Conservation (phyloP, 1,140 invertebrate species). For the Armadillidium nasatum region DNA sequence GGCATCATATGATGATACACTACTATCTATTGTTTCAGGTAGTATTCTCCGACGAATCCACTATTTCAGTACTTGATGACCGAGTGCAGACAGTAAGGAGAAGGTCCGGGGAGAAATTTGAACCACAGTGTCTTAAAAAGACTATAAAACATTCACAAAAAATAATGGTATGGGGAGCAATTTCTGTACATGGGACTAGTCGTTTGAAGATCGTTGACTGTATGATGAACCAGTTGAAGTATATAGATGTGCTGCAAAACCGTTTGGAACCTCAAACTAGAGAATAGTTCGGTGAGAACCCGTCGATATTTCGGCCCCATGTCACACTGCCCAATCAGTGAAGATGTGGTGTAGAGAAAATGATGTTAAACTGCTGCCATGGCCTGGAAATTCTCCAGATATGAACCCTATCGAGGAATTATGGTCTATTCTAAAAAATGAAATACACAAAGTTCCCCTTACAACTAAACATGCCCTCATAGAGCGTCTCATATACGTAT, state of each 20-base stretch:
- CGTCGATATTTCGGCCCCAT: background rate
- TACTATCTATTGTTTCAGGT: no score
- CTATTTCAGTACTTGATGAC: background rate
- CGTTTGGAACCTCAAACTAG: background rate
- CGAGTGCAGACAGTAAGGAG: background rate
- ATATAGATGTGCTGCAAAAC: constrained; percentile 12
- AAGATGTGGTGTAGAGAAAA: no score
- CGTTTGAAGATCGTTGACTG: background rate
- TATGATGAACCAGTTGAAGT: background rate
- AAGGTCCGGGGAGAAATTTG: background rate
- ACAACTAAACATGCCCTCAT: background rate
- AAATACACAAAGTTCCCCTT: background rate
- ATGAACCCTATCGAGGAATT: background rate
- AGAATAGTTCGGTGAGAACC: background rate
- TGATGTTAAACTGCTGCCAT: no score
- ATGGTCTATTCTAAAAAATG: background rate
- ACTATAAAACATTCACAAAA: background rate
- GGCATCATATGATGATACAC: no score
- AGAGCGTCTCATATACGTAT: constrained; percentile 16
- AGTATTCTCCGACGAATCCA: no score
- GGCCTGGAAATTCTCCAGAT: background rate
- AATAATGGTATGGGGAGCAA: no score
- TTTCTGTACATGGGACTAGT: background rate
- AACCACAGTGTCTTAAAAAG: background rate
- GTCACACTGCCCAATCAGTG: background rate